Percentiles rank a stretch among this genome's conserved stretches.
These are phyloP conservation scores for Aramus guarauna DNA, from an alignment of 2,113 vertebrate species.

Conservation along the genomic window DNA sequence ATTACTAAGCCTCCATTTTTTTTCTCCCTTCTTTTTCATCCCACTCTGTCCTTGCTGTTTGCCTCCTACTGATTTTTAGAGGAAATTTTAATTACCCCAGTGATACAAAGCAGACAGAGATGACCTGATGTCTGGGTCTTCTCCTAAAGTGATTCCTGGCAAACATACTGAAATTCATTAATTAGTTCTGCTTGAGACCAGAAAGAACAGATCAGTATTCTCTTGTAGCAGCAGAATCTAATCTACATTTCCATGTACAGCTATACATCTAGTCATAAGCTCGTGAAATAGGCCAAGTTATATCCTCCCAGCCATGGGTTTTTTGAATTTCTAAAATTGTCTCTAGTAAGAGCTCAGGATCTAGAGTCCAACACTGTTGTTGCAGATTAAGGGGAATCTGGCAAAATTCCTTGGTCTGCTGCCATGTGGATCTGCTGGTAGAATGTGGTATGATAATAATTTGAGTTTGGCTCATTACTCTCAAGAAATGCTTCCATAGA, in stretches of 20 bases:
- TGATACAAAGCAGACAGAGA: slow-evolving; percentile 63
- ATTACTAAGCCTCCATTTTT: not conserved
- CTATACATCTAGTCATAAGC: not conserved
- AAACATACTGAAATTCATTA: slow-evolving; percentile 59
- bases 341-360: not conserved
- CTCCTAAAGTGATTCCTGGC: slow-evolving; percentile 60
- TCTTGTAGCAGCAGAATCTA: slow-evolving; percentile 4
- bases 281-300: not conserved
- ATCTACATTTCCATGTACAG: not conserved
- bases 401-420: slow-evolving; percentile 40
- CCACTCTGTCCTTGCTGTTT: slow-evolving; percentile 37
- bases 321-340: not conserved
- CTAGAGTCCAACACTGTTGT: slow-evolving; percentile 29
- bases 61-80: slow-evolving; percentile 49
- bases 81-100: slow-evolving; percentile 55
- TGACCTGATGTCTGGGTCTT: slow-evolving; percentile 60
- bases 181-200: slow-evolving; percentile 52
- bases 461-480: slow-evolving; percentile 34
- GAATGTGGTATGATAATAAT: slow-evolving; percentile 25
- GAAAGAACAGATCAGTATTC: slow-evolving; percentile 43
- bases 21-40: not conserved
- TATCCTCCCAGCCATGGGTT: not conserved
- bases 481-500: not conserved
- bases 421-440: slow-evolving; percentile 36
- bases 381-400: slow-evolving; percentile 39